Conservation (phyloP, 2,797 vertebrate species). For the Mallotus villosus region DNA sequence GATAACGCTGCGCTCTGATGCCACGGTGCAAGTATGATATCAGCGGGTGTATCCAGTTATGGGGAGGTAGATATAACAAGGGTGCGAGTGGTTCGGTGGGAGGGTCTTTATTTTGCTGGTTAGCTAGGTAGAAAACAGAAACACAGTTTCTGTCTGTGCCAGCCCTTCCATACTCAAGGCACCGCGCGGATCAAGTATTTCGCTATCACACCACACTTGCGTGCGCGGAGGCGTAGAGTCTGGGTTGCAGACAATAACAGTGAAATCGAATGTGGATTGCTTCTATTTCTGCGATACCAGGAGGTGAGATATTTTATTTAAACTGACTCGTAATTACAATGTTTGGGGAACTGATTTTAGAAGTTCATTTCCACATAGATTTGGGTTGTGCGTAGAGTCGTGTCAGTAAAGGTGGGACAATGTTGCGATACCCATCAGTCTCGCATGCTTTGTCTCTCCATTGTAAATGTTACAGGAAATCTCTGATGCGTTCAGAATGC, state of each 20-base stretch:
- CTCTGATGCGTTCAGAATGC: constrained; percentile 1
- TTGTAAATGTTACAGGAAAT: constrained; percentile 16
- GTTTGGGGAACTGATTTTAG: not conserved
- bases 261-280: constrained; percentile 12
- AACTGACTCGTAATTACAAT: not conserved
- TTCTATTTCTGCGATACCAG: not conserved
- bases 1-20: not conserved
- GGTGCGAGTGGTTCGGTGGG: constrained; percentile 6
- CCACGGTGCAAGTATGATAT: not conserved
- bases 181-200: not conserved
- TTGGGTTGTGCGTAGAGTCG: not conserved
- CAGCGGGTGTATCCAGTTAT: constrained; percentile 9
- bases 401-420: not conserved
- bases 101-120: constrained; percentile 16
- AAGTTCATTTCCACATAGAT: not conserved
- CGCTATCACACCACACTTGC: not conserved
- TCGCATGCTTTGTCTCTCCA: not conserved
- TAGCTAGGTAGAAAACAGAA: constrained; percentile 17
- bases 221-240: not conserved
- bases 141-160: not conserved
- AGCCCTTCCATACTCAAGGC: not conserved
- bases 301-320: not conserved
- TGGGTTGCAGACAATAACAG: not conserved
- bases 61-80: constrained; percentile 1
- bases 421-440: not conserved